Conservation (phyloP, 2,113 vertebrate genomes). For the Arothron firmamentum region DNA sequence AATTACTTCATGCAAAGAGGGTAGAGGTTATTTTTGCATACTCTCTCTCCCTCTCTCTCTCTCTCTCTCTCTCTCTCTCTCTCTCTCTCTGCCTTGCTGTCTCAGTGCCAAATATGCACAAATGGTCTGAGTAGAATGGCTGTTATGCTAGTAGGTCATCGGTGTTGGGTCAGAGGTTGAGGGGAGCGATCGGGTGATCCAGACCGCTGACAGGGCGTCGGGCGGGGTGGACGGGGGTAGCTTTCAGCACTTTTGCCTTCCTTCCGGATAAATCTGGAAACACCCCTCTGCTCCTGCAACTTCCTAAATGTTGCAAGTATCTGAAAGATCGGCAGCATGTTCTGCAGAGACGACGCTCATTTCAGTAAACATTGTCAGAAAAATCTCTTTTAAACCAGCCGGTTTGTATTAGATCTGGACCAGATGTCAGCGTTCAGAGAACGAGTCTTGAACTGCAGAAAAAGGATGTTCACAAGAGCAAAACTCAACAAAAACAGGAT, state of each 20-base stretch:
- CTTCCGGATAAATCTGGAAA: conserved; percentile 12
- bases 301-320: too few relatives aligned
- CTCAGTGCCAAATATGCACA: background rate
- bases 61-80: background rate
- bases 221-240: conserved; percentile 1
- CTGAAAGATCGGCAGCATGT: too few relatives aligned
- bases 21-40: conserved; percentile 57
- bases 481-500: conserved; percentile 23
- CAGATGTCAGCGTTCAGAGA: too few relatives aligned
- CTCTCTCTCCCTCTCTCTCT: conserved; percentile 9
- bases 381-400: too few relatives aligned
- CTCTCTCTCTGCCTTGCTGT: background rate
- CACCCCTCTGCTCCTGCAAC: background rate
- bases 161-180: background rate
- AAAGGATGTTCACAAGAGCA: conserved; percentile 3
- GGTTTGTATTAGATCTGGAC: too few relatives aligned
- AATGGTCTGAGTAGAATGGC: background rate
- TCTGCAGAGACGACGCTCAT: too few relatives aligned
- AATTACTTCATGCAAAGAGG: conserved; percentile 67
- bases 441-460: too few relatives aligned
- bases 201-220: conserved; percentile 8
- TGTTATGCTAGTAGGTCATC: conserved; percentile 35
- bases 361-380: too few relatives aligned
- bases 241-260: conserved; percentile 19
- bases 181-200: background rate